Base-by-base conservation (phyloP, 2,797 vertebrate genomes). In the Antennarius maculatus region DNA sequence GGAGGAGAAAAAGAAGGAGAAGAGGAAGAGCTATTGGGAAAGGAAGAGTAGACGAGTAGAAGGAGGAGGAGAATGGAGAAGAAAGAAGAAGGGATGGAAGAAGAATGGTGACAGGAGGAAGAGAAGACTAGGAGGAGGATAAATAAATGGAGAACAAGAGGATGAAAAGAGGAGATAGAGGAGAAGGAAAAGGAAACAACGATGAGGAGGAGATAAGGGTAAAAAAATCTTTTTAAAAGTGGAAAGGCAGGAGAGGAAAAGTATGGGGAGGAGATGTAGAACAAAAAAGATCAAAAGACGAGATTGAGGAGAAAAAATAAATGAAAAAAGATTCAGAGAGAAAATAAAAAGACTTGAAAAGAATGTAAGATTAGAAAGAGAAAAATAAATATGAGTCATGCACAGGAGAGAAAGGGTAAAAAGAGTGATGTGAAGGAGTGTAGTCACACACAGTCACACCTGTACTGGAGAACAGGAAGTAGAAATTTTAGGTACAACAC, bases 391-490 rank as follows among this genome's bases (percentile, higher is more conserved):
- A n/a, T 16, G 8, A 18, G 49, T 10, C 10, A 29, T 14, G 61
- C 15, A 34, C 12, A 17, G 7, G 14, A 37, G 17, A 5, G 5
- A 31, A 3, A 9, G 7, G 13, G 11, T 27, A 2, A 14, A 13
- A 6, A 60, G 37, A 71, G 31, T 47, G 48, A 50, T 11, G 51
- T 16, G 29, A 39, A 59, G 65, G 8, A 39, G 49, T 4, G 13
- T 3, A 14, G 28, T 41, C 54, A 42, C 31, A 14, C 69, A 48
- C 66, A 45, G 61, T 43, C 76, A 77, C 75, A 58, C 74, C 34
- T 67, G 68, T 61, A 85, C 64, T 80, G 73, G 72, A 53, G 52
- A 77, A 83, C 81, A 83, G 79, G 79, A 81, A 84, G 78, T 81
- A 71, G 59, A 80, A 66, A 81, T 75, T 66, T 82, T 60, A 81